Base-by-base conservation (phyloP, 2,888 invertebrate species). In the Piscicola geometra region DNA sequence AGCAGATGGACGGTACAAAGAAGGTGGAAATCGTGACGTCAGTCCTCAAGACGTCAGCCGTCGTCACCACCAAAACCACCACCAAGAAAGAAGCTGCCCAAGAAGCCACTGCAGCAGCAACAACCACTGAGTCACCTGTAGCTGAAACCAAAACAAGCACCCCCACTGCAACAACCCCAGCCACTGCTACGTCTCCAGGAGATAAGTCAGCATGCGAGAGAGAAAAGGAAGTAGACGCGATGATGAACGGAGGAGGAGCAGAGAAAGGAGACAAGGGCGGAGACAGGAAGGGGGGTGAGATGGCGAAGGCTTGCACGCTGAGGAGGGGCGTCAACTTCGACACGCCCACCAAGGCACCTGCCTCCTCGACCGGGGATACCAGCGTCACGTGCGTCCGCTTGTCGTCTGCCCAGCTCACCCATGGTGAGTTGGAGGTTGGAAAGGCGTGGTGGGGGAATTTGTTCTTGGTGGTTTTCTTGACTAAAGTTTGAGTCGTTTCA, bases 321-420 rank as follows among this genome's bases (percentile, higher is more conserved):
- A 95, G 83, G 95, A 96, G 87, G 91, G 60, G 60, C 25, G 60
- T 56, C n/a, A 56, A 56, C n/a, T 56, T 56, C n/a, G 60, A 56
- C 25, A 56, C 60, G 21, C 60, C 60, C 5, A 15, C 60, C 3
- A 92, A 0, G 90, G 60, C 60, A 35, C 41, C 41, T 9, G 30
- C 47, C 28, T 94, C 94, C 85, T 88, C 90, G 88, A 30, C n/a
- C 18, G 56, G 35, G 1, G 33, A 33, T 1, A 1, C 35, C 60
- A 41, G 64, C 15, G 73, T 73, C 21, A 50, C 73, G n/a, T 73
- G 73, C 25, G 25, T 73, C 32, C 47, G 60, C 28, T 25, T 73
- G n/a, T 32, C 52, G 25, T 18, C n/a, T 33, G 56, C 73, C 64
- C 56, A 35, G 12, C 41, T 73, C 28, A 64, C 60, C 21, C 32